Evolutionary conservation across 1,140 invertebrate species (phyloP).

Genomic region (Drosophila bocki): DNA sequence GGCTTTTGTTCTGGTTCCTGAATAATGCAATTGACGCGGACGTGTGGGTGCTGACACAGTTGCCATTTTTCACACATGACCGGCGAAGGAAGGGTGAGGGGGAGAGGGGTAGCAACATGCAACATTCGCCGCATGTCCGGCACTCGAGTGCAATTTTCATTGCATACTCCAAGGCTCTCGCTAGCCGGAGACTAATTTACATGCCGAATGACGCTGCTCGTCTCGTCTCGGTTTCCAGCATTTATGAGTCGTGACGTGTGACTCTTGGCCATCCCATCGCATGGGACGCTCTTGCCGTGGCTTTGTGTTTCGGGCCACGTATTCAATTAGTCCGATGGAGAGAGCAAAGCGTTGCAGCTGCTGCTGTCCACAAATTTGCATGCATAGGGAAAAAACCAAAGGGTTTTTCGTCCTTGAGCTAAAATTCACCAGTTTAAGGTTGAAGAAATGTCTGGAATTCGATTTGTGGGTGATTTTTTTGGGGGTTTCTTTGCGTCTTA

Average conservation of each 20-base stretch:
- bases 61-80: conserved; percentile 67
- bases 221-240: conserved; percentile 15
- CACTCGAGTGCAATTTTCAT: conserved; percentile 49
- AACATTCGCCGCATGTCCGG: conserved; percentile 60
- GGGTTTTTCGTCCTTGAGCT: conserved; percentile 12
- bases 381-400: neutral
- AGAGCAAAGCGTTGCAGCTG: conserved; percentile 26
- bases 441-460: neutral
- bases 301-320: conserved; percentile 55
- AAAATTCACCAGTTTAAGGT: neutral
- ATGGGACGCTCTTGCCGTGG: neutral
- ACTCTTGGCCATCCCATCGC: conserved; percentile 40
- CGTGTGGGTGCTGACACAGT: conserved; percentile 45
- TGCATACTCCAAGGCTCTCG: conserved; percentile 70
- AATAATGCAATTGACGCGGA: conserved; percentile 53
- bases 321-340: conserved; percentile 64
- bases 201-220: conserved; percentile 63
- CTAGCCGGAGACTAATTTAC: conserved; percentile 61
- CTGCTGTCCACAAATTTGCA: conserved; percentile 24
- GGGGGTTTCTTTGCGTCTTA: neutral
- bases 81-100: too few species aligned
- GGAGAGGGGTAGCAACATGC: conserved; percentile 22
- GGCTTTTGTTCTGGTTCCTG: conserved; percentile 44
- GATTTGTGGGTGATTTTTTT: neutral
- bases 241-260: conserved; percentile 56